Percentiles rank a stretch among this genome's conserved stretches.
These are phyloP conservation scores for Eublepharis macularius DNA, from an alignment of 2,113 vertebrate genomes.

Conservation along the genomic window DNA sequence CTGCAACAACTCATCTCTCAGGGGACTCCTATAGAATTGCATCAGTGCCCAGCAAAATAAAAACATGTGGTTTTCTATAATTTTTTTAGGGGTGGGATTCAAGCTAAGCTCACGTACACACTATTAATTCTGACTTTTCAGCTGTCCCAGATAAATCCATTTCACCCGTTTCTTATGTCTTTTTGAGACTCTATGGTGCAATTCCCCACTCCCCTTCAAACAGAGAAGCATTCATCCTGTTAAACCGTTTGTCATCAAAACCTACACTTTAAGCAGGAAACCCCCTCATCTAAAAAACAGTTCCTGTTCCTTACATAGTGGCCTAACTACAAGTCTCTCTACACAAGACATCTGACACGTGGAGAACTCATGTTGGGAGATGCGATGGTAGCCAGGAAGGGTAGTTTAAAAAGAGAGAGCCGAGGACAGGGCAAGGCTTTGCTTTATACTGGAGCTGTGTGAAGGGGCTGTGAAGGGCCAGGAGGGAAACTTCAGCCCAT, in stretches of 20 bases:
- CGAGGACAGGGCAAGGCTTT: no score
- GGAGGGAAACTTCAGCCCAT: no score
- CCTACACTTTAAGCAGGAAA: no score
- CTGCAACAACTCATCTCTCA: neutral
- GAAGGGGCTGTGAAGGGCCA: no score
- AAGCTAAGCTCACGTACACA: neutral
- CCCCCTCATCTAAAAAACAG: no score
- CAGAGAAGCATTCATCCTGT: neutral
- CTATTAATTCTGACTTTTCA: neutral
- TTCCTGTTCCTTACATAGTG: no score
- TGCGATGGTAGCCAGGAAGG: no score
- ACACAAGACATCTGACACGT: no score
- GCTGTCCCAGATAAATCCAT: neutral
- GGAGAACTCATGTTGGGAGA: no score
- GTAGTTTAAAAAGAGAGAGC: no score
- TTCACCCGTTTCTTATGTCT: neutral
- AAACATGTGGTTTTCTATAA: neutral
- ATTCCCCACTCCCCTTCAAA: neutral
- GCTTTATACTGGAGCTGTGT: no score
- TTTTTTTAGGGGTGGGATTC: neutral
- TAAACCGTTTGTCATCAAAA: neutral
- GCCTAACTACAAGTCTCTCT: no score
- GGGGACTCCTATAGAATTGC: neutral
- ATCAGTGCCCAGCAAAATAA: neutral
- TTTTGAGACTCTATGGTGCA: neutral